These are phyloP conservation scores for Periplaneta americana DNA, from an alignment of 1,140 invertebrate species.

Conservation along the genomic window DNA sequence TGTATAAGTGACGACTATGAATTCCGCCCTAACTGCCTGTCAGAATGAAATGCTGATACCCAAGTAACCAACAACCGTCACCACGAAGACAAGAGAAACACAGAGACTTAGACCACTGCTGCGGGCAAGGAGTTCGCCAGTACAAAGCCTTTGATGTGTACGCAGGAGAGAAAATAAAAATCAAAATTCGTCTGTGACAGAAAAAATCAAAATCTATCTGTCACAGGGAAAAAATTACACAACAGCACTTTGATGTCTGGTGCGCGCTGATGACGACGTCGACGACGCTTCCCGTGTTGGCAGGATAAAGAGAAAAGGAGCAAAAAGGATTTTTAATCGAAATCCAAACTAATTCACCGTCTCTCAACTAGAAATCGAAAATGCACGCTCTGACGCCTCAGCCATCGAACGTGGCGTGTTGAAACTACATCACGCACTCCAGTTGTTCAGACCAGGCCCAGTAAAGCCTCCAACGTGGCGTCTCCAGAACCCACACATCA, in stretches of 20 bases:
- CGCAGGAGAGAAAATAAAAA: background rate
- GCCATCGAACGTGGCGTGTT: too few species aligned
- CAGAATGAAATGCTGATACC: too few species aligned
- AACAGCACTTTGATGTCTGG: background rate
- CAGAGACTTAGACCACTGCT: background rate
- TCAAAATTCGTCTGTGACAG: background rate
- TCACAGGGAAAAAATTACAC: background rate
- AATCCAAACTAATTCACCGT: background rate
- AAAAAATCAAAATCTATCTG: background rate
- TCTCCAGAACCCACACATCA: too few species aligned
- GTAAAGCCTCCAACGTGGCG: too few species aligned
- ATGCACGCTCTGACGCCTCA: background rate
- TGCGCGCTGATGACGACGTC: background rate
- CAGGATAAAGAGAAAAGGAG: background rate
- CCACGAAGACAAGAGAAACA: background rate
- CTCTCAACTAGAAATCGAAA: background rate
- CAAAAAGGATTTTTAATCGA: background rate
- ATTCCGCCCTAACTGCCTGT: too few species aligned
- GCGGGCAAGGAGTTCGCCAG: background rate
- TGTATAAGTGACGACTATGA: too few species aligned
- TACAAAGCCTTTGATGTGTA: background rate
- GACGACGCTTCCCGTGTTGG: background rate
- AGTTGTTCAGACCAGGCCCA: too few species aligned
- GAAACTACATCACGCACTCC: too few species aligned
- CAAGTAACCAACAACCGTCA: background rate